Conservation (phyloP, 2,888 invertebrate genomes). For the Drosophila austrosaltans region DNA sequence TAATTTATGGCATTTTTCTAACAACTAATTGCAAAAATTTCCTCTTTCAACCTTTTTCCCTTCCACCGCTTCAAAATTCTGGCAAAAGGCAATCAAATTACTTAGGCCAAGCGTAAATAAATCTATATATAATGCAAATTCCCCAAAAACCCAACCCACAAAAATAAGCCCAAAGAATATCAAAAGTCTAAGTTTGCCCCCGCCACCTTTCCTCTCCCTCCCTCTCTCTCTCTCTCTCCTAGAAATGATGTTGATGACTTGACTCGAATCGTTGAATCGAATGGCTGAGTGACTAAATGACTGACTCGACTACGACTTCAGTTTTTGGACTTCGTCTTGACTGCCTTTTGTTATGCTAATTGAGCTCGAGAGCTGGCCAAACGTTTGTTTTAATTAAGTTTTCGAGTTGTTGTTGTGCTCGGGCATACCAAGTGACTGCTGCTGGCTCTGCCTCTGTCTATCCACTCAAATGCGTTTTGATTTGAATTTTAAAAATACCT, state of each 20-base stretch:
- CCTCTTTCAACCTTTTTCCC: constrained; percentile 38
- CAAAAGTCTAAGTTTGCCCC: constrained; percentile 47
- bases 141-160: constrained; percentile 17
- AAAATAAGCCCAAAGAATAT: constrained; percentile 44
- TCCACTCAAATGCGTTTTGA: constrained; percentile 55
- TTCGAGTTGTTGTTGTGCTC: constrained; percentile 59
- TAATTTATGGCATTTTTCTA: constrained; percentile 76
- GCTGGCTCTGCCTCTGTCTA: not conserved
- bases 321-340: constrained; percentile 46
- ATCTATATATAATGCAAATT: constrained; percentile 54
- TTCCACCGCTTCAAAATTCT: not conserved
- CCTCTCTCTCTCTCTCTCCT: not conserved
- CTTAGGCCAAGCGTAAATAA: constrained; percentile 67
- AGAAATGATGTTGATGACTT: constrained; percentile 2
- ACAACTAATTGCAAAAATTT: constrained; percentile 73
- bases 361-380: constrained; percentile 50
- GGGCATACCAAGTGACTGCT: constrained; percentile 56
- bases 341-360: constrained; percentile 74
- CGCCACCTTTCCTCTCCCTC: not conserved
- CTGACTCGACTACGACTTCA: constrained; percentile 39
- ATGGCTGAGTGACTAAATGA: constrained; percentile 24
- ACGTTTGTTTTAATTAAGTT: constrained; percentile 78
- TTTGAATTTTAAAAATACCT: constrained; percentile 56
- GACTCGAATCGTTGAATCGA: constrained; percentile 30
- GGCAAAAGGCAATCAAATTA: constrained; percentile 61